Base-by-base conservation (phyloP, 2,113 vertebrate genomes). In the Tachuris rubrigastra region DNA sequence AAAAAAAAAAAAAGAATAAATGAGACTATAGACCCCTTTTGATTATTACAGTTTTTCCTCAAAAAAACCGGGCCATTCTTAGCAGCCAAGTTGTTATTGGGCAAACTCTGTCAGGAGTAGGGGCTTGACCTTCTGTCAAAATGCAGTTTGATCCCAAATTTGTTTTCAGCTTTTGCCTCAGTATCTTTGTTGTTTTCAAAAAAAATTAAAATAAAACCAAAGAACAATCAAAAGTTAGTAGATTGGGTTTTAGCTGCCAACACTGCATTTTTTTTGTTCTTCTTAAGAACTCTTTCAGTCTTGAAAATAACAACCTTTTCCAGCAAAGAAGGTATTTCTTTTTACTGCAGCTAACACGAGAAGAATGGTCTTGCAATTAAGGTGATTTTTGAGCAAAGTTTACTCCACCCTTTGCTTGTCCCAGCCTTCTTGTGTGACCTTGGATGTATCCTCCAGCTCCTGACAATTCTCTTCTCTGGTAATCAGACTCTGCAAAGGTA, bases 21-120 rank as follows among this genome's bases (percentile, higher is more conserved):
- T 67, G 31, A 77, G 30, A 63, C 44, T 81, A 47, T 65, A 60
- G 52, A n/a, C 31, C 31, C 37, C 52, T 68, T 92, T 75, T 59
- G 66, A 94, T 93, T 67, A n/a, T 37, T 30, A 30, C 49, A 24
- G 2, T 78, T 96, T 94, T 90, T 94, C 83, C 89, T 93, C 76
- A 42, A n/a, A n/a, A n/a, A n/a, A n/a, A n/a, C n/a, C n/a, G n/a
- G 42, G 72, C 83, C 58, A 28, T 84, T 94, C 68, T n/a, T 68
- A 81, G 53, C 25, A 89, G 52, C 52, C n/a, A 90, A 41, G 47
- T 78, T 92, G 49, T 68, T 83, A 81, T 95, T 65, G 90, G 42
- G 68, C 49, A 83, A 8, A 71, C 25, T 92, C 62, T 67, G 33
- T 56, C 76, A 84, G 41, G 41, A 60, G 60, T 86, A 1, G 0